These are phyloP conservation scores for Entomobrya multifasciata DNA, from an alignment of 2,888 invertebrate genomes.

Conservation along the genomic window DNA sequence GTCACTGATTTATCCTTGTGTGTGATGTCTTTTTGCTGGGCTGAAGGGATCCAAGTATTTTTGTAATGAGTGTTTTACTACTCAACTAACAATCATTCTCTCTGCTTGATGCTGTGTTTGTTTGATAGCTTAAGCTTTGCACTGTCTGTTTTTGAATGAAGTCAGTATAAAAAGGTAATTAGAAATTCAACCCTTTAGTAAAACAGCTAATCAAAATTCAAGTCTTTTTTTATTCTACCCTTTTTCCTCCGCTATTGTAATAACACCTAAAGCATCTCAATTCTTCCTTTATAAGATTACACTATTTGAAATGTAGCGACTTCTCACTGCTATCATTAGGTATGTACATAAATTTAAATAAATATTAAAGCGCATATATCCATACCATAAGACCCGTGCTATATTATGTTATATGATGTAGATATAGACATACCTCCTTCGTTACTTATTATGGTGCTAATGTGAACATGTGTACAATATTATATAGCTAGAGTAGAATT, in stretches of 20 bases:
- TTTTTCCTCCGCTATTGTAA: no score
- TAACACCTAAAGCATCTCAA: no score
- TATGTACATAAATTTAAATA: slow-evolving; percentile 70
- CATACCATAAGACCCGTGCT: slow-evolving; percentile 1
- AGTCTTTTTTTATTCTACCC: slow-evolving; percentile 38
- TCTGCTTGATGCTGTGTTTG: neutral
- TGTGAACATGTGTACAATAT: slow-evolving; percentile 9
- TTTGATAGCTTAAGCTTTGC: no score
- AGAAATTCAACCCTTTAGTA: slow-evolving; percentile 59
- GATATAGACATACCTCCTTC: neutral
- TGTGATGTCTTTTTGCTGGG: slow-evolving; percentile 21
- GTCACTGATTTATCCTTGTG: neutral
- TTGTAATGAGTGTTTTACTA: slow-evolving; percentile 16
- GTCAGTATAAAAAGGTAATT: slow-evolving; percentile 39
- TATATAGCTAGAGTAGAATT: neutral
- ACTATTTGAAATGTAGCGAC: neutral
- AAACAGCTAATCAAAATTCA: slow-evolving; percentile 65
- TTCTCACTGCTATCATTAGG: slow-evolving; percentile 40
- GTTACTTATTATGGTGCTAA: neutral
- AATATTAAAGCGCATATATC: slow-evolving; percentile 33
- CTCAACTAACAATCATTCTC: neutral
- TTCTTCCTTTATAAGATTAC: no score
- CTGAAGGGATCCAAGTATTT: neutral
- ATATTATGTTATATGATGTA: neutral
- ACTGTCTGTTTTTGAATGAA: neutral